Conservation (phyloP, 1,140 invertebrate genomes). For the Eueides isabella region DNA sequence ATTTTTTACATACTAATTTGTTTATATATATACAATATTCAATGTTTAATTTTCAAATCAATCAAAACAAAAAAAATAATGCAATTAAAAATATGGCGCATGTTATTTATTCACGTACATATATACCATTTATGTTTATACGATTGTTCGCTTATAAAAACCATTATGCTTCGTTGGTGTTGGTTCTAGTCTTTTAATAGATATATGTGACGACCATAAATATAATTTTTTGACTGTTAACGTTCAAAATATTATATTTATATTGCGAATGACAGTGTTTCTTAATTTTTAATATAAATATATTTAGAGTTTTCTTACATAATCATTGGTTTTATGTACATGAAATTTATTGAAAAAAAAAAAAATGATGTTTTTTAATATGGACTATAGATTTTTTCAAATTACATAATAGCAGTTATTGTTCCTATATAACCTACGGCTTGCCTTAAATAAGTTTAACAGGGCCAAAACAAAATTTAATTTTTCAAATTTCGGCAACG, state of each 20-base stretch:
- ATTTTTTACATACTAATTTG: conserved; percentile 9
- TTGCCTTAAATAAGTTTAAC: conserved; percentile 42
- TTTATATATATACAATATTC: not conserved
- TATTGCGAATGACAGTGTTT: conserved; percentile 4
- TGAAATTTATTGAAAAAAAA: not conserved
- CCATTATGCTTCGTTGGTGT: conserved; percentile 20
- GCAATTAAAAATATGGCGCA: not conserved
- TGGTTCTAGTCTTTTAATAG: conserved; percentile 33
- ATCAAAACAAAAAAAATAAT: conserved; percentile 10
- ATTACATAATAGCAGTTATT: not conserved
- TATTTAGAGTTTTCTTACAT: too few species aligned
- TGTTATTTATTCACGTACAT: not conserved
- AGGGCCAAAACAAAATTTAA: conserved; percentile 32
- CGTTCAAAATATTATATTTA: conserved; percentile 18
- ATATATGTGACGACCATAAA: conserved; percentile 19
- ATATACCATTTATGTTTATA: not conserved
- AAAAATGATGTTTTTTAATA: not conserved
- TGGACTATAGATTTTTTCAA: not conserved
- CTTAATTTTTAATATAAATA: too few species aligned
- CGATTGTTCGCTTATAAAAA: not conserved
- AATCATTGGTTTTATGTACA: not conserved
- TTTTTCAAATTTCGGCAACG: conserved; percentile 23
- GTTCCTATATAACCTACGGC: conserved; percentile 31
- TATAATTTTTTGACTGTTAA: conserved; percentile 33
- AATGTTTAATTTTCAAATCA: not conserved